A percentile compares a stretch with the other conserved stretches of the same genome.
Evolutionary conservation across 2,888 invertebrate species (phyloP).

Genomic region (Ectobius pallidus): DNA sequence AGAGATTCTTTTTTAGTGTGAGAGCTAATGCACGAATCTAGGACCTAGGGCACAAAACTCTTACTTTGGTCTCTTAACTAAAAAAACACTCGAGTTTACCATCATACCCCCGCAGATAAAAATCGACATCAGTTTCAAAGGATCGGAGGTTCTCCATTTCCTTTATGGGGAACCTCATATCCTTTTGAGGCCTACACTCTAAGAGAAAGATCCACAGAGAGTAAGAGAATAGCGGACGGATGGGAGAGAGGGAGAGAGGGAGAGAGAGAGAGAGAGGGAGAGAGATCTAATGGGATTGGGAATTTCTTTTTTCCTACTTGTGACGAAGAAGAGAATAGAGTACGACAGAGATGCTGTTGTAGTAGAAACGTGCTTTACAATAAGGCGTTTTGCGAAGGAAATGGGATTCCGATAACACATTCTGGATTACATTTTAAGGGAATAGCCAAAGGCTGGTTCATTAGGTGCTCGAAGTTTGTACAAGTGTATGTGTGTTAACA

Average conservation of each 20-base stretch:
- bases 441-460: conserved; percentile 17
- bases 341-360: background rate
- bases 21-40: conserved; percentile 22
- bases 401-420: conserved; percentile 13
- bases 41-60: background rate
- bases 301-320: background rate
- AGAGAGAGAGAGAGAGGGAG: background rate
- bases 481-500: no score
- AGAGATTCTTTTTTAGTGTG: no score
- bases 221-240: no score
- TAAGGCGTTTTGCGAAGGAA: background rate
- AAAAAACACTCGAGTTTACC: conserved; percentile 3
- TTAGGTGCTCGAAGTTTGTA: conserved; percentile 4
- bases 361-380: background rate
- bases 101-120: background rate
- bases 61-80: background rate
- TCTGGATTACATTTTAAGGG: conserved; percentile 1
- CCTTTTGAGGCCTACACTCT: conserved; percentile 11
- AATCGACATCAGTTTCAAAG: conserved; percentile 28
- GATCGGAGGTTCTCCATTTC: conserved; percentile 5
- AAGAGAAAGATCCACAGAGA: conserved; percentile 11
- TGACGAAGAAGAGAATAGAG: conserved; percentile 3
- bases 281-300: conserved; percentile 24
- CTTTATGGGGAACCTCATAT: conserved; percentile 17
- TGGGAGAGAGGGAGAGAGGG: no score